Conservation (phyloP, 23 tunicate genomes). For the Halocynthia aurantium region DNA sequence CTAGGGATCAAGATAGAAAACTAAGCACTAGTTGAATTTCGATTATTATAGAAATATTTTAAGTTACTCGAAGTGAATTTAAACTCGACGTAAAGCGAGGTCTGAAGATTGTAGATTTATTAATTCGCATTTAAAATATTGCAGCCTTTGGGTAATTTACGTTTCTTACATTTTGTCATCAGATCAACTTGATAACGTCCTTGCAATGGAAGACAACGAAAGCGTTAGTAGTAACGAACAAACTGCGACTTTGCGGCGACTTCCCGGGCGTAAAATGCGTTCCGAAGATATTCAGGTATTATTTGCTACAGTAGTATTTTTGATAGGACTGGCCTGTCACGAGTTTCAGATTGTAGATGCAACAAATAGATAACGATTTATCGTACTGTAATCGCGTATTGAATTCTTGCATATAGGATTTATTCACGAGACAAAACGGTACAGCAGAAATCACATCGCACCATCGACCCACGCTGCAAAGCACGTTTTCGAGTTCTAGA, state of each 20-base stretch:
- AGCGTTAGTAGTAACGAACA: conserved; percentile 5
- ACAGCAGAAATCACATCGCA: neutral
- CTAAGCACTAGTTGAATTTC: too few species aligned
- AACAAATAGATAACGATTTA: too few species aligned
- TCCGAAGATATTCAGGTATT: conserved; percentile 54
- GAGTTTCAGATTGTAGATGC: too few species aligned
- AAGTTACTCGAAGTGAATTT: too few species aligned
- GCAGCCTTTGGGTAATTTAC: neutral
- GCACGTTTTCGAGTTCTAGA: conserved; percentile 8
- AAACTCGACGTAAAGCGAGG: too few species aligned
- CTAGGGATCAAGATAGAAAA: too few species aligned
- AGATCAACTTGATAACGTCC: conserved; percentile 78
- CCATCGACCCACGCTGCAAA: conserved; percentile 6
- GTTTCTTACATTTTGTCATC: neutral
- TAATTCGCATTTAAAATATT: neutral
- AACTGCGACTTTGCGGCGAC: conserved; percentile 57
- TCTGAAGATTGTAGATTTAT: too few species aligned
- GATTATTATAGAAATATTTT: too few species aligned
- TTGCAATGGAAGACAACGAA: conserved; percentile 64
- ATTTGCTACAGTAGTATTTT: too few species aligned
- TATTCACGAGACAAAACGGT: conserved; percentile 6
- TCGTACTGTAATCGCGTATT: too few species aligned
- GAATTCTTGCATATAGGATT: neutral
- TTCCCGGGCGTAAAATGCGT: conserved; percentile 50
- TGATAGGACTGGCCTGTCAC: too few species aligned